Evolutionary conservation across 2,797 vertebrate species (phyloP).

Genomic region (Rhinogobio ventralis): DNA sequence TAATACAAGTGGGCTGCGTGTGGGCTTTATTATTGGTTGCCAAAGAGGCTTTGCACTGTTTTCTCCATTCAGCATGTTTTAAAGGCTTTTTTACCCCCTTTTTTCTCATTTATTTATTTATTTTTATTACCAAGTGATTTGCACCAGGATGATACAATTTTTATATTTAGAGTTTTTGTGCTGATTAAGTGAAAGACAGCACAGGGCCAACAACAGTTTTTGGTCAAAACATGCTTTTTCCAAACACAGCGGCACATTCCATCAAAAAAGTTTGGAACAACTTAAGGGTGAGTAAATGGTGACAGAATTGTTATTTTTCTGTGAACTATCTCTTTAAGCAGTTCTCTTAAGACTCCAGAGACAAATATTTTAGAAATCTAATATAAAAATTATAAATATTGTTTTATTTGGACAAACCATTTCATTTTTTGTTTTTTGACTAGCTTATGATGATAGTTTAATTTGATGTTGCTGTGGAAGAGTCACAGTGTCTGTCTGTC

Average conservation of each 20-base stretch:
- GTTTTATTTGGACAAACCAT: neutral
- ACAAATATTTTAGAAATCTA: neutral
- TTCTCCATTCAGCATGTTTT: neutral
- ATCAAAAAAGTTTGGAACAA: neutral
- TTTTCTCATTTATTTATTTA: neutral
- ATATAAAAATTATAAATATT: too few species aligned
- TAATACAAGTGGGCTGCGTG: slow-evolving; percentile 15
- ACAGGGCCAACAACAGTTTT: neutral
- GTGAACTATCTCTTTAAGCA: too few species aligned
- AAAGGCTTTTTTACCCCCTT: neutral
- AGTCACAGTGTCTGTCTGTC: neutral
- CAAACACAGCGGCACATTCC: neutral
- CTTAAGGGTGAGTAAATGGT: too few species aligned
- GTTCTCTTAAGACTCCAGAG: neutral
- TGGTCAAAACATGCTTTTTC: neutral
- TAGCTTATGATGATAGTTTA: neutral
- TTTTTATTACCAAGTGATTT: slow-evolving; percentile 21
- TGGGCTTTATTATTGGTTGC: slow-evolving; percentile 20
- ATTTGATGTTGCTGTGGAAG: neutral
- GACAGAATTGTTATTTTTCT: too few species aligned
- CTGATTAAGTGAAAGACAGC: slow-evolving; percentile 13
- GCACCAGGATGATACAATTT: neutral
- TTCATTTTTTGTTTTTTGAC: neutral
- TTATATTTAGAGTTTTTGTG: slow-evolving; percentile 11
- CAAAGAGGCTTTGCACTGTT: slow-evolving; percentile 5